phyloP scores from a whole-genome alignment of 2,888 invertebrate species.

The Terebella lapidaria region DNA sequence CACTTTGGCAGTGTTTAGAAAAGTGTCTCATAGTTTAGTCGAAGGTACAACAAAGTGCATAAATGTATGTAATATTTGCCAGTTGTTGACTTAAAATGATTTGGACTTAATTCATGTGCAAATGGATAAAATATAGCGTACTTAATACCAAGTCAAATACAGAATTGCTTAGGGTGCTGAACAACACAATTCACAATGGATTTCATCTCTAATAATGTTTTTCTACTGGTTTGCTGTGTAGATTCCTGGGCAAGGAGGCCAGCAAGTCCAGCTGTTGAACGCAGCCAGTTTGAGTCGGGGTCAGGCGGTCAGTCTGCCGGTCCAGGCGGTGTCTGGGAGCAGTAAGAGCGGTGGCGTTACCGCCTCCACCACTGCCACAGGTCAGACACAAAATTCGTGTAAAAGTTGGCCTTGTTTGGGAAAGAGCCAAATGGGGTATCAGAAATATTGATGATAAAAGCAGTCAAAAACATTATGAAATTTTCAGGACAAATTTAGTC shows the following conservation, averaged over 20 bases:
- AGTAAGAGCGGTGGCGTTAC: neutral
- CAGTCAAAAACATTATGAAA: too few species aligned
- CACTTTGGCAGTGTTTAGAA: neutral
- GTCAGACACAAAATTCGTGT: too few species aligned
- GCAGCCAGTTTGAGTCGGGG: neutral
- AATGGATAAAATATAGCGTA: too few species aligned
- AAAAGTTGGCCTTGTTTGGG: too few species aligned
- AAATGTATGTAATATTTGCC: too few species aligned
- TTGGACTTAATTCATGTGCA: too few species aligned
- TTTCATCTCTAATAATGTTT: neutral
- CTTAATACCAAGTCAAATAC: too few species aligned
- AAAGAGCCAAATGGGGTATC: too few species aligned
- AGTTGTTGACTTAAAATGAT: too few species aligned
- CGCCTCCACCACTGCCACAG: neutral
- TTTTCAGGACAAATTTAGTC: too few species aligned
- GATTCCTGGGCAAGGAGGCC: neutral
- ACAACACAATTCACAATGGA: neutral
- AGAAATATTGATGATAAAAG: too few species aligned
- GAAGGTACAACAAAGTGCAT: neutral
- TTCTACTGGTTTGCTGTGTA: too few species aligned
- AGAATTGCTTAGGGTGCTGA: neutral
- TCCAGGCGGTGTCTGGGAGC: neutral
- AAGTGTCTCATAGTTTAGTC: neutral
- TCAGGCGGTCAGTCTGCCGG: neutral
- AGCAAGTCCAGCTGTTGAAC: neutral